These are phyloP conservation scores for Drosophila subpulchrella DNA, from an alignment of 1,140 invertebrate genomes.

Conservation along the genomic window DNA sequence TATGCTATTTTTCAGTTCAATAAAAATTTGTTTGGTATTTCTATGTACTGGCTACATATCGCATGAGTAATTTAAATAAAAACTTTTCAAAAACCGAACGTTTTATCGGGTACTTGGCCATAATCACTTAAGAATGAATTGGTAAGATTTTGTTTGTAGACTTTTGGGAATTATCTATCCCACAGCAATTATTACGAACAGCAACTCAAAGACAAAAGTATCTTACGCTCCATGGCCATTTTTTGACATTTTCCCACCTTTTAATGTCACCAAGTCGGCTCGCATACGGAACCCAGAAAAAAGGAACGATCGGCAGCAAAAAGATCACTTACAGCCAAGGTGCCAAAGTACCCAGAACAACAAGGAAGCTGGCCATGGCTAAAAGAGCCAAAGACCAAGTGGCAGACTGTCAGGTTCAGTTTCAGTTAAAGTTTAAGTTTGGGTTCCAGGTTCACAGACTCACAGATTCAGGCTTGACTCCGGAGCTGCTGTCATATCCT, in stretches of 20 bases:
- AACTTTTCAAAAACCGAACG: too few species aligned
- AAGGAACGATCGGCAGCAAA: slow-evolving; percentile 21
- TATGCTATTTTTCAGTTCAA: too few species aligned
- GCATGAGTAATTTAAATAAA: too few species aligned
- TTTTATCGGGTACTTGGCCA: too few species aligned
- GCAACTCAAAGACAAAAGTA: slow-evolving; percentile 9
- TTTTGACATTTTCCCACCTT: slow-evolving; percentile 80
- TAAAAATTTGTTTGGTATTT: too few species aligned
- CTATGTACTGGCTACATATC: too few species aligned
- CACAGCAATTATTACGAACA: slow-evolving; percentile 46
- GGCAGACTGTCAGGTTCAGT: slow-evolving; percentile 40
- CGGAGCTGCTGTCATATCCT: slow-evolving; percentile 75
- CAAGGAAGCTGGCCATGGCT: slow-evolving; percentile 46
- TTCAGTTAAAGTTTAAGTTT: slow-evolving; percentile 27
- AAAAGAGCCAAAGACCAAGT: slow-evolving; percentile 41
- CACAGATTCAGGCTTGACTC: slow-evolving; percentile 35
- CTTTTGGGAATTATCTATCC: slow-evolving; percentile 3
- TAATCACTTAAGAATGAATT: too few species aligned
- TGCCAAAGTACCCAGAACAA: slow-evolving; percentile 21
- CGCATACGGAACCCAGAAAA: slow-evolving; percentile 12
- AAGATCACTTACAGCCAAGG: slow-evolving; percentile 34
- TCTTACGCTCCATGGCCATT: slow-evolving; percentile 3
- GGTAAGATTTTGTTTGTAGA: too few species aligned
- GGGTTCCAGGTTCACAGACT: slow-evolving; percentile 18
- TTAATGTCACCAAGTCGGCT: slow-evolving; percentile 64